Evolutionary conservation across 2,113 vertebrate species (phyloP), one percentile per base, ranked within the genome.

Genomic region (Uria aalge): DNA sequence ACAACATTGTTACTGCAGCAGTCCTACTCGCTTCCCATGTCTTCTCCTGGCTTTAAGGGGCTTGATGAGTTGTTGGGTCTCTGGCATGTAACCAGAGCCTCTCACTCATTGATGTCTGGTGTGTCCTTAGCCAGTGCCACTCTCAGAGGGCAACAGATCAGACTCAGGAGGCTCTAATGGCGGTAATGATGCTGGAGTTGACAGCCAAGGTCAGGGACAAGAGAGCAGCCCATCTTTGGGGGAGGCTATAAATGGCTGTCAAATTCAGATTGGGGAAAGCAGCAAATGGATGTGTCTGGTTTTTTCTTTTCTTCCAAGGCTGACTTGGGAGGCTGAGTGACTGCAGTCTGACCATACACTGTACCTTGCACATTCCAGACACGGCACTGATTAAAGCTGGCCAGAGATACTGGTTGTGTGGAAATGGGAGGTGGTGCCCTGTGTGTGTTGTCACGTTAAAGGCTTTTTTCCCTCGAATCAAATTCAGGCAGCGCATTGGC

Each of bases 31-130:
- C 24, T 73, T 68, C 34, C 26, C 17, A 2, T 36, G 38, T 53
- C 45, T 72, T 75, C 45, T 79, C 8, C 9, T 67, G 30, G 24
- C 69, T 63, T 62, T 62, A 29, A 66, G 67, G 40, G 50, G 15
- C 55, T 71, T 75, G 85, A 53, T 96, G 86, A 90, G 76, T 75
- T 95, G n/a, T 47, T 94, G 12, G 52, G 24, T 92, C 66, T 95
- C 50, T 60, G 66, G 23, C 41, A 22, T 14, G 14, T 92, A 93
- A 94, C 68, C 43, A 85, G 81, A 96, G 78, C 57, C 56, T 53
- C n/a, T 95, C 81, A 50, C 23, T 85, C 73, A 48, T 68, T 62
- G 43, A 60, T 87, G 19, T 88, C 90, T 87, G 59, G 41, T 89
- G 60, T 18, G 29, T 62, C 80, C 88, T 75, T 57, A 91, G 75